Evolutionary conservation across 2,888 invertebrate species (phyloP).

Genomic region (Tetragonula carbonaria): DNA sequence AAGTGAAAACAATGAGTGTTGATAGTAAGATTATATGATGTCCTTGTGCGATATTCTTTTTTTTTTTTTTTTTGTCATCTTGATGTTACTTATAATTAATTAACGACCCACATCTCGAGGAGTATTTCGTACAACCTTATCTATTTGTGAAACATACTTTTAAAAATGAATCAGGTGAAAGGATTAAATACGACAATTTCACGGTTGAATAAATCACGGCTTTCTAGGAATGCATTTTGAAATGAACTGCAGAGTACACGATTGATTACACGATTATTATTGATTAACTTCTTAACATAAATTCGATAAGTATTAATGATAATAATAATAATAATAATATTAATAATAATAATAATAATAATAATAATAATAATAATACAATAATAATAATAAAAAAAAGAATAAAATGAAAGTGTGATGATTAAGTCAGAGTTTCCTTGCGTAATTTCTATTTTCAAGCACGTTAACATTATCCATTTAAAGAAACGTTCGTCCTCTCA

Average conservation of each 20-base stretch:
- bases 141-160: conserved; percentile 18
- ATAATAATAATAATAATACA: no score
- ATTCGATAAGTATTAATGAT: conserved; percentile 6
- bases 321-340: conserved; percentile 1
- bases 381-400: background rate
- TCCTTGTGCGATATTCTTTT: conserved; percentile 25
- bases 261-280: conserved; percentile 15
- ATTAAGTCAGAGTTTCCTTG: conserved; percentile 21
- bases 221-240: conserved; percentile 12
- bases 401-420: conserved; percentile 15
- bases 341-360: no score
- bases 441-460: conserved; percentile 14
- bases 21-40: conserved; percentile 37
- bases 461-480: conserved; percentile 24
- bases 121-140: conserved; percentile 29
- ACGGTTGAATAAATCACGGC: background rate
- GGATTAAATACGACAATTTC: conserved; percentile 16
- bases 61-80: conserved; percentile 26
- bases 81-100: conserved; percentile 41
- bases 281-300: conserved; percentile 7
- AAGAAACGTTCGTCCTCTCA: conserved; percentile 29
- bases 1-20: conserved; percentile 35
- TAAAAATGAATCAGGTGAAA: background rate
- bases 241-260: conserved; percentile 16
- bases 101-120: conserved; percentile 20